Conservation (phyloP, 2,888 invertebrate genomes). For the Nomada ferruginata region DNA sequence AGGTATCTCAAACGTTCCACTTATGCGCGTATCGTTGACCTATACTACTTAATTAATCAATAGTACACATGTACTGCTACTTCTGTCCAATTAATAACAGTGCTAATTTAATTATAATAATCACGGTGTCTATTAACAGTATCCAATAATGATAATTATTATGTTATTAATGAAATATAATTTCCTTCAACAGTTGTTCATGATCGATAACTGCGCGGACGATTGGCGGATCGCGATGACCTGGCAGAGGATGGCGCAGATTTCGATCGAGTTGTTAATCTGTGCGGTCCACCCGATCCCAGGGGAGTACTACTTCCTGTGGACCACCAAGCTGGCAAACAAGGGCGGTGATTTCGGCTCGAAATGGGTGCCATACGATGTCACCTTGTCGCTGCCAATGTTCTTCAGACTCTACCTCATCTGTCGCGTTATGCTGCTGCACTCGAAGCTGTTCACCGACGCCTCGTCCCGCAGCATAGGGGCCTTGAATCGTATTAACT, state of each 20-base stretch:
- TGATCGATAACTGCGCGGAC: constrained; percentile 99
- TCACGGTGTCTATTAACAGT: too few relatives aligned
- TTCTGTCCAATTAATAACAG: too few relatives aligned
- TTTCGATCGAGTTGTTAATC: constrained; percentile 95
- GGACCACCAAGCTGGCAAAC: constrained; percentile 98
- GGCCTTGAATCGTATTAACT: constrained; percentile 99
- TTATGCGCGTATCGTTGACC: too few relatives aligned
- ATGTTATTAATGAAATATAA: background rate
- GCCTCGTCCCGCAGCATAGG: constrained; percentile 99
- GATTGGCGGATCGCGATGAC: constrained; percentile 99
- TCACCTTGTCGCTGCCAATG: constrained; percentile 99
- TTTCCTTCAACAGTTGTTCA: constrained; percentile 93
- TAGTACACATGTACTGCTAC: too few relatives aligned
- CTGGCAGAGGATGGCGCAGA: constrained; percentile 97
- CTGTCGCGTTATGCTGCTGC: constrained; percentile 99
- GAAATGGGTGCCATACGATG: constrained; percentile 95
- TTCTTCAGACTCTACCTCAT: constrained; percentile 99
- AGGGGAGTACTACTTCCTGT: constrained; percentile 97
- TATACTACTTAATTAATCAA: too few relatives aligned
- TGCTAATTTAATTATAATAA: too few relatives aligned
- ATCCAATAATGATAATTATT: too few relatives aligned
- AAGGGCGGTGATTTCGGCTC: constrained; percentile 88
- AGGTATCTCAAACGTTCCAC: too few relatives aligned
- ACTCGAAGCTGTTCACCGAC: constrained; percentile 99
- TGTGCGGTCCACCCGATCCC: constrained; percentile 99